phyloP scores from a whole-genome alignment of 2,797 vertebrate genomes.

The Tolypeutes matacus region DNA sequence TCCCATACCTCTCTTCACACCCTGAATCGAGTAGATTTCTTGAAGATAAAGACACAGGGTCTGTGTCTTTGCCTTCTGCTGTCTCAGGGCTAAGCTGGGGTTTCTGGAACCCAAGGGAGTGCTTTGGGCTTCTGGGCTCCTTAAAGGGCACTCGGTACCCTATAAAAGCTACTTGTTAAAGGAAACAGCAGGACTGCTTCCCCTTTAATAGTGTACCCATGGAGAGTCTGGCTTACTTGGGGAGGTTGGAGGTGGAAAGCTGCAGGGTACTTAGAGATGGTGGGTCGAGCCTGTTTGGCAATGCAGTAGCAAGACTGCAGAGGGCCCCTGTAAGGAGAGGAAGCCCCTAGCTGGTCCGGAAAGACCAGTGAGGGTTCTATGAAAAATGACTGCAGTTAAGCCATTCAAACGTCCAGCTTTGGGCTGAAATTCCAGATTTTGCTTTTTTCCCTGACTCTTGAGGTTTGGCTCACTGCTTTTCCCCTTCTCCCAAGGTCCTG shows the following conservation, averaged over 20 bases:
- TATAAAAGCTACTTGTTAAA: constrained; percentile 74
- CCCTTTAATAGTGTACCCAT: constrained; percentile 62
- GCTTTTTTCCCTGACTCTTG: constrained; percentile 2
- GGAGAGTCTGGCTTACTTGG: constrained; percentile 64
- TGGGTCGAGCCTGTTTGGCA: constrained; percentile 52
- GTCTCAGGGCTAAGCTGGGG: constrained; percentile 22
- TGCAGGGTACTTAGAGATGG: constrained; percentile 4
- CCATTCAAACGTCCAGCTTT: constrained; percentile 35
- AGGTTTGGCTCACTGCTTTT: constrained; percentile 71
- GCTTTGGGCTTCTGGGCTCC: constrained; percentile 58
- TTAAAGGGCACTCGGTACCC: constrained; percentile 69
- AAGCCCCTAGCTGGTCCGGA: constrained; percentile 21
- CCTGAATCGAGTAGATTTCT: not conserved
- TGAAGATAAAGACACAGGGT: not conserved
- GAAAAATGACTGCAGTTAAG: constrained; percentile 72
- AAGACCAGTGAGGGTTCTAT: constrained; percentile 55
- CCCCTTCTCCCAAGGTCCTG: constrained; percentile 58
- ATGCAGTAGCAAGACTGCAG: not conserved
- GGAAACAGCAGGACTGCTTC: constrained; percentile 67
- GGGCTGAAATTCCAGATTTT: constrained; percentile 71
- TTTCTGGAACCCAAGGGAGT: constrained; percentile 64
- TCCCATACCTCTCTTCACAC: not conserved
- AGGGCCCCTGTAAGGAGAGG: not conserved
- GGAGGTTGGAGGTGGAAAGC: constrained; percentile 40
- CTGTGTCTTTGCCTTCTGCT: constrained; percentile 21